Evolutionary conservation across 2,797 vertebrate genomes (phyloP).

Genomic region (Siniperca undulata): DNA sequence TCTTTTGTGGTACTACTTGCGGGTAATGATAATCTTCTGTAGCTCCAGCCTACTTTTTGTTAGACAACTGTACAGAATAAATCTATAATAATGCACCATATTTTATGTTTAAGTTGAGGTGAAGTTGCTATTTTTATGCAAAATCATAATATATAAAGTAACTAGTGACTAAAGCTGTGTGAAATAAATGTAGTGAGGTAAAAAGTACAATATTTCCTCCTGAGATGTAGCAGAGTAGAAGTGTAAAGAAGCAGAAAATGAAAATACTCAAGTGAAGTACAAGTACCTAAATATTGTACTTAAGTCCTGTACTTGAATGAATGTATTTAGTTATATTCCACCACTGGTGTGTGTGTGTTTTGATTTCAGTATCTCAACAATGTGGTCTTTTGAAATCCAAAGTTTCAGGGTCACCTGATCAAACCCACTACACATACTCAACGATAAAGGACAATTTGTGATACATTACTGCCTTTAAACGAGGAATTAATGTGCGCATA

Average conservation of each 20-base stretch:
- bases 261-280: background rate
- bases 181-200: background rate
- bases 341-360: background rate
- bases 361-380: background rate
- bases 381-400: background rate
- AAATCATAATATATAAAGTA: background rate
- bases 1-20: background rate
- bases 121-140: background rate
- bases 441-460: background rate
- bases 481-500: background rate
- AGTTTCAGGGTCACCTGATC: background rate
- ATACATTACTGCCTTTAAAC: background rate
- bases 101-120: background rate
- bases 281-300: too few relatives aligned
- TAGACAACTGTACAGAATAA: background rate
- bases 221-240: too few relatives aligned
- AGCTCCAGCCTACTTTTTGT: background rate
- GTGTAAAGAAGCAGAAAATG: background rate
- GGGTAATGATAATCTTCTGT: background rate
- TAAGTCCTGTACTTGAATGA: background rate
- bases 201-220: slow-evolving; percentile 6
- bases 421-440: background rate
- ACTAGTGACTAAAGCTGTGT: background rate
- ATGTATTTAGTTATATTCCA: background rate
- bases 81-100: background rate